These are phyloP conservation scores for Drosophila paulistorum DNA, from an alignment of 1,140 invertebrate species.

Conservation along the genomic window DNA sequence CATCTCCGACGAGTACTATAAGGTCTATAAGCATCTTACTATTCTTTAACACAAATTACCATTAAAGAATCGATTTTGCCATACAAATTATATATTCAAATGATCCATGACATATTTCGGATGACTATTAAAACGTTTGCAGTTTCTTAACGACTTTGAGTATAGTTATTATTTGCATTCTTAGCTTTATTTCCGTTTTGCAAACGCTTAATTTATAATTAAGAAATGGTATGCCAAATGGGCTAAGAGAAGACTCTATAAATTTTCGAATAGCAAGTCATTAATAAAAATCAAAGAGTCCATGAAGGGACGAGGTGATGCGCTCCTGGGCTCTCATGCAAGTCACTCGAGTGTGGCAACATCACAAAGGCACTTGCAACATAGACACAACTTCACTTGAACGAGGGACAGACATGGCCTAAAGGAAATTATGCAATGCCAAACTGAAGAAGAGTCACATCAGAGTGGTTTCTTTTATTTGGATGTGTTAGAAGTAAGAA, in stretches of 20 bases:
- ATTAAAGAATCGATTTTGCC: too few species aligned
- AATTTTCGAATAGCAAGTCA: background rate
- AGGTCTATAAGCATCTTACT: too few species aligned
- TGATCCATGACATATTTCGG: too few species aligned
- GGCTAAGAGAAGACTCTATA: background rate
- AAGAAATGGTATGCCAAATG: background rate
- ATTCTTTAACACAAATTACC: too few species aligned
- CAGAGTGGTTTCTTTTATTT: constrained; percentile 16
- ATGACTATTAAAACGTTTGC: too few species aligned
- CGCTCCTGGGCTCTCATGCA: constrained; percentile 31
- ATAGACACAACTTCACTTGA: constrained; percentile 15
- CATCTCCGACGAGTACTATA: too few species aligned
- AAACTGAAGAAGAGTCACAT: constrained; percentile 14
- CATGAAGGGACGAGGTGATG: background rate
- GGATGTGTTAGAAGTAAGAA: background rate
- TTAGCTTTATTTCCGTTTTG: too few species aligned
- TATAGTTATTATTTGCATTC: too few species aligned
- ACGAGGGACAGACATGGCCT: constrained; percentile 16
- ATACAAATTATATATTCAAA: too few species aligned
- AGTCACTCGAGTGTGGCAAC: constrained; percentile 63
- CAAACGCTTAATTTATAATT: background rate
- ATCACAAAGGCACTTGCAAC: constrained; percentile 61
- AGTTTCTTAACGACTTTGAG: too few species aligned
- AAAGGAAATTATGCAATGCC: constrained; percentile 60
- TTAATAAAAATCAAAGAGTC: background rate